Base-by-base conservation (phyloP, 2,113 vertebrate genomes). In the Hiodon alosoides region DNA sequence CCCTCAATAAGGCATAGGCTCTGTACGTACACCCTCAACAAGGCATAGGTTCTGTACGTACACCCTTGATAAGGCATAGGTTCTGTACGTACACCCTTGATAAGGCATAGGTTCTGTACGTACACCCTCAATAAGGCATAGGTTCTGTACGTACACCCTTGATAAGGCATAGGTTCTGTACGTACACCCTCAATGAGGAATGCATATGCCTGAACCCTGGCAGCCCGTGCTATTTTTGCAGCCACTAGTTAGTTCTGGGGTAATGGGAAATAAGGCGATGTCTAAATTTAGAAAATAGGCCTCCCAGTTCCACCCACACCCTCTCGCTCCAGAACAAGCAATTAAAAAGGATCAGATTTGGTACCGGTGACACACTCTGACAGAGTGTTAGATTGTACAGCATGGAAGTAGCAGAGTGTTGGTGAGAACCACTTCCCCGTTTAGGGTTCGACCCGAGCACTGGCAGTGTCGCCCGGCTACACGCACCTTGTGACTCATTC, bases 271-370 rank as follows among this genome's bases (percentile, higher is more conserved):
- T 62, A 76, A 76, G 68, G 17, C 51, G 65, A 52, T 2, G 58
- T 53, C 57, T 69, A 76, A 76, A 61, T 76, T 61, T 69, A 76
- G 51, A 51, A 53, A 52, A 62, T 31, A 59, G 55, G 13, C 11
- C 73, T 61, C 59, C 67, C 67, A 64, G 58, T 52, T 71, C 62
- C 70, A 67, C 62, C 17, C 54, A 78, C 67, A 55, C 65, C 51
- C 60, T 50, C 58, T 72, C 67, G 65, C 46, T 61, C 53, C 58
- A 65, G 77, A 61, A 78, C 67, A 58, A 74, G 59, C 77, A 73
- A 78, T 74, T 78, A 69, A 74, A 73, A 74, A 74, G 52, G 31
- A 62, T 64, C 50, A 8, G 59, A 61, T 64, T 54, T 62, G 7
- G 31, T 72, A 48, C 52, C 4, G 52, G 14, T 70, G 67, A 70